Base-by-base conservation (phyloP, 2,888 invertebrate genomes). In the Therioaphis trifolii region DNA sequence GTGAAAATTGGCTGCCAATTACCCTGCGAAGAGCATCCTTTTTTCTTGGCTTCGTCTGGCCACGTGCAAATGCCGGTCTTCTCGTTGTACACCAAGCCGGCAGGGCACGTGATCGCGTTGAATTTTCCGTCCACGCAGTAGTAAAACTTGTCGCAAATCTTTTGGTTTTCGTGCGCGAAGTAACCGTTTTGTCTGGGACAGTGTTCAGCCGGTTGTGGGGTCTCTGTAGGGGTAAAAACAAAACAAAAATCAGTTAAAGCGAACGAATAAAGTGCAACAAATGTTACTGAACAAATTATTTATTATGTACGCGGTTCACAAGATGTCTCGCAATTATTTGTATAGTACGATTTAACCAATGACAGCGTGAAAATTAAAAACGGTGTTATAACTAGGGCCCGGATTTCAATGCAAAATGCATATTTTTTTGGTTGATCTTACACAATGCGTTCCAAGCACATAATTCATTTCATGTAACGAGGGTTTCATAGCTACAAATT, bases 31-130 rank as follows among this genome's bases (percentile, higher is more conserved):
- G 94, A 93, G 88, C 96, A 96, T 18, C 95, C 95, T 87, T 92
- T 92, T 89, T 95, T 94, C 88, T 95, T 94, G 11, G 96, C 96
- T 88, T 96, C 95, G 90, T 96, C 96, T 0, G 96, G 93, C 96
- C 96, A 96, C 27, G 95, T 95, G 89, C 96, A 96, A 87, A 96
- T 96, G 85, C 96, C 96, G 63, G 93, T 94, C 88, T 93, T 94
- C 86, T 95, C 94, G 87, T 95, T 95, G 90, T 96, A 96, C 15
- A 96, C 96, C 82, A 97, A 89, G 0, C 96, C 96, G 69, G 91
- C 92, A 0, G 96, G 96, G 85, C 96, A 97, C 0, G 93, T 94
- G 88, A 96, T 95, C 93, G 94, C 94, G 89, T 96, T 96, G 90
- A 93, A 96, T 89, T 94, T 92, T 5, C 96, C 96, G 88, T 95